These are phyloP conservation scores for Indri indri DNA, from an alignment of 2,113 vertebrate genomes.

Conservation along the genomic window DNA sequence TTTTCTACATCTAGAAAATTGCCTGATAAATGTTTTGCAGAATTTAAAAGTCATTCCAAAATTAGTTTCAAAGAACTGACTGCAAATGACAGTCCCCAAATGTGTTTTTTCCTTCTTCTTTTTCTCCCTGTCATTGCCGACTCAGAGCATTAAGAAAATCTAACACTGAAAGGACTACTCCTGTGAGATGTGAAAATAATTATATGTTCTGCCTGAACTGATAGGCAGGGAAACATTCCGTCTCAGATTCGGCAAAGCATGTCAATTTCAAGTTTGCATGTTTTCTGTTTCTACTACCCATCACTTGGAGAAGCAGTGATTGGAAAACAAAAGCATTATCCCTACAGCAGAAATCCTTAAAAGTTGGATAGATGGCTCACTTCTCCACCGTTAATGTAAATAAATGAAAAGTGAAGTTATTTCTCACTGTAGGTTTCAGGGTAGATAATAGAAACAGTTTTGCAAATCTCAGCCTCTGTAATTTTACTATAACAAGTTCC, in stretches of 20 bases:
- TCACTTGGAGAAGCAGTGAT: slow-evolving; percentile 60
- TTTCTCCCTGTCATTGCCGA: slow-evolving; percentile 56
- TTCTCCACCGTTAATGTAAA: slow-evolving; percentile 44
- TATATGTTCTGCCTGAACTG: slow-evolving; percentile 78
- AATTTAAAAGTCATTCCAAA: slow-evolving; percentile 75
- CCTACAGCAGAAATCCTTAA: slow-evolving; percentile 55
- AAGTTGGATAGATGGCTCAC: slow-evolving; percentile 70
- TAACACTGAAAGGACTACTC: slow-evolving; percentile 64
- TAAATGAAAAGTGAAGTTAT: slow-evolving; percentile 46
- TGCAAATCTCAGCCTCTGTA: slow-evolving; percentile 17
- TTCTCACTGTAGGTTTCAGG: not conserved
- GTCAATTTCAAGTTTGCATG: slow-evolving; percentile 74
- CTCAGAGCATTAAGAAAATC: slow-evolving; percentile 60
- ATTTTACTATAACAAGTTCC: not conserved
- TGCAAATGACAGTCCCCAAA: slow-evolving; percentile 73
- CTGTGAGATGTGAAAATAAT: slow-evolving; percentile 82
- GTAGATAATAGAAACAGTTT: slow-evolving; percentile 27
- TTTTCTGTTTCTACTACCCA: slow-evolving; percentile 73
- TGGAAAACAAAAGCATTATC: slow-evolving; percentile 74
- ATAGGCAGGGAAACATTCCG: slow-evolving; percentile 71
- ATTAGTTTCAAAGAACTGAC: slow-evolving; percentile 66
- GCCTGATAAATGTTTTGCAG: slow-evolving; percentile 72
- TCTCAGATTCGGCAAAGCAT: slow-evolving; percentile 63
- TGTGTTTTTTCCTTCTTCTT: slow-evolving; percentile 19
- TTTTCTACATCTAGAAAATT: slow-evolving; percentile 75